Evolutionary conservation across 2,888 invertebrate species (phyloP), one percentile per base, ranked within the genome.

Genomic region (Thymelicus acteon): DNA sequence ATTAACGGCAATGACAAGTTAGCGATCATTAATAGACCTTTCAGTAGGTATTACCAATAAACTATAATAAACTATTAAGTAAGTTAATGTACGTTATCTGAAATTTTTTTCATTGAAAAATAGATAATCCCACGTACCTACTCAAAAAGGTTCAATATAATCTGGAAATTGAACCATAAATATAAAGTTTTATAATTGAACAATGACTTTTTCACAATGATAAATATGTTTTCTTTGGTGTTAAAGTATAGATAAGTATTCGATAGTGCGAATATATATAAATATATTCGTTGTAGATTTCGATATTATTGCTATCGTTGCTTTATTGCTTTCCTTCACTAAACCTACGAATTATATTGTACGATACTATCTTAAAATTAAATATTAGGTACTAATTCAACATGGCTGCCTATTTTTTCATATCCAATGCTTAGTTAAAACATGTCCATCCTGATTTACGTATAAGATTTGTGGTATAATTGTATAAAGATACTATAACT

Each of bases 221-320:
- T 68, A 58, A 63, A 60, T 64, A 70, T 60, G 64, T 64, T 60
- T 60, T 70, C 15, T 31, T 70, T 31, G 49, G 0, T 70, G n/a
- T 64, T 63, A 54, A 39, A 58, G 37, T n/a, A 39, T 58, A 12
- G 12, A 57, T 31, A 57, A 12, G 24, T 58, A 40, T 5, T 69
- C 24, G 31, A 58, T 49, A 52, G 60, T 65, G 13, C 57, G 31
- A 71, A 83, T 82, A 85, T 86, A 83, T 81, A 79, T 86, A 82
- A 47, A 60, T 78, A 31, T 78, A 79, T 89, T 90, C 90, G 90
- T 89, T 90, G 90, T 90, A 73, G 79, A 76, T 76, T 85, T 88
- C 86, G 83, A 86, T 87, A 78, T 81, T 82, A 83, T 85, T 83
- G 82, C 83, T 85, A 80, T 85, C 86, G 84, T 87, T 88, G 83